phyloP scores from a whole-genome alignment of 2,797 vertebrate genomes.

The Argentina silus region DNA sequence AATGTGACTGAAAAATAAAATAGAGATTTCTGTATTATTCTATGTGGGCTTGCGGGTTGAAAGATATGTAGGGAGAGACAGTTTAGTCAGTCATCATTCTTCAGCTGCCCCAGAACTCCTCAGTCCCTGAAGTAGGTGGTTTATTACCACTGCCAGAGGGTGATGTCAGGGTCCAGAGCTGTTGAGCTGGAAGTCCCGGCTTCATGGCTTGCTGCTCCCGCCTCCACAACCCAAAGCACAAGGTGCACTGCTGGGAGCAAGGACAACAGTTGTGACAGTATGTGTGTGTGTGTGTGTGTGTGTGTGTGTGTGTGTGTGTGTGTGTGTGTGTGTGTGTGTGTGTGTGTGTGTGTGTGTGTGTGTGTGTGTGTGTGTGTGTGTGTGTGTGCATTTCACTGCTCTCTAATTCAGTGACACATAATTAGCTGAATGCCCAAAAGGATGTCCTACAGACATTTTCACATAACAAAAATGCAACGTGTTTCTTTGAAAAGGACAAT shows the following conservation, averaged over 20 bases:
- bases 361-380: constrained; percentile 20
- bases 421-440: constrained; percentile 54
- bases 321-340: constrained; percentile 20
- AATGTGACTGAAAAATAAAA: no score
- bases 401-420: constrained; percentile 51
- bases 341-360: constrained; percentile 21
- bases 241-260: constrained; percentile 59
- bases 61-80: constrained; percentile 10
- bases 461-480: constrained; percentile 34
- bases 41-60: no score
- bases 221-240: constrained; percentile 57
- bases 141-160: constrained; percentile 58
- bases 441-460: constrained; percentile 20
- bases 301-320: constrained; percentile 18
- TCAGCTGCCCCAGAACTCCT: constrained; percentile 31
- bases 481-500: constrained; percentile 41
- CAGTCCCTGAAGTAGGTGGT: constrained; percentile 40
- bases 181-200: constrained; percentile 60
- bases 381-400: constrained; percentile 35
- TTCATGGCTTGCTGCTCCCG: constrained; percentile 67
- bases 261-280: constrained; percentile 51
- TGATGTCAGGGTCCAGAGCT: constrained; percentile 57
- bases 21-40: no score
- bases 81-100: constrained; percentile 53
- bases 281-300: constrained; percentile 5